These are phyloP conservation scores for Martes martes DNA, from an alignment of 2,113 vertebrate species.

Conservation along the genomic window DNA sequence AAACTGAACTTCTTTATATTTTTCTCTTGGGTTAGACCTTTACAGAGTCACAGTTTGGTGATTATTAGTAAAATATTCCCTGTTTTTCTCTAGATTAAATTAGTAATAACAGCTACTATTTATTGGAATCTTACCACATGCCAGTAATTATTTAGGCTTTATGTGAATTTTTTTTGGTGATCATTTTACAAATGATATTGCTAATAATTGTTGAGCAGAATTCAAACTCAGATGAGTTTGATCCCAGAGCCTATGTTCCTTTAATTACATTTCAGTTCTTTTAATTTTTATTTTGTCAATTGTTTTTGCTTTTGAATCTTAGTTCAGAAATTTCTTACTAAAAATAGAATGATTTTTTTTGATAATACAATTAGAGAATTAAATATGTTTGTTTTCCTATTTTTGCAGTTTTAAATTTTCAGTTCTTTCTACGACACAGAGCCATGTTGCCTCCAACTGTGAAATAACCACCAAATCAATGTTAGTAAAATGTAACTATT, in stretches of 20 bases:
- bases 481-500: slow-evolving; percentile 40
- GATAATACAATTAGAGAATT: slow-evolving; percentile 10
- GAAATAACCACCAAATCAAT: slow-evolving; percentile 28
- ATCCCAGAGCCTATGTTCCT: not conserved
- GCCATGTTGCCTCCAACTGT: slow-evolving; percentile 32
- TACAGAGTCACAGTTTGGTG: not conserved
- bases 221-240: slow-evolving; percentile 43
- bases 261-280: not conserved
- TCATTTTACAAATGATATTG: not conserved
- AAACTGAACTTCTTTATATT: not conserved
- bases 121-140: not conserved
- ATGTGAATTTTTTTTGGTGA: not conserved
- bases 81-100: slow-evolving; percentile 31
- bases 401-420: slow-evolving; percentile 48
- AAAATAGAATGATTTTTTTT: not conserved
- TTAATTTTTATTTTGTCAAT: not conserved
- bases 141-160: not conserved
- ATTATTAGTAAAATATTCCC: not conserved
- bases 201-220: slow-evolving; percentile 4
- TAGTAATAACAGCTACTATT: not conserved
- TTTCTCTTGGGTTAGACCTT: not conserved
- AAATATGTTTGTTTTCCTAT: slow-evolving; percentile 41
- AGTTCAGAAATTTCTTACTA: slow-evolving; percentile 20
- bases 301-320: slow-evolving; percentile 21
- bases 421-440: not conserved